A percentile compares a stretch with the other conserved stretches of the same genome.
Conservation (phyloP, 2,888 invertebrate genomes). For the Drymonia ruficornis region DNA sequence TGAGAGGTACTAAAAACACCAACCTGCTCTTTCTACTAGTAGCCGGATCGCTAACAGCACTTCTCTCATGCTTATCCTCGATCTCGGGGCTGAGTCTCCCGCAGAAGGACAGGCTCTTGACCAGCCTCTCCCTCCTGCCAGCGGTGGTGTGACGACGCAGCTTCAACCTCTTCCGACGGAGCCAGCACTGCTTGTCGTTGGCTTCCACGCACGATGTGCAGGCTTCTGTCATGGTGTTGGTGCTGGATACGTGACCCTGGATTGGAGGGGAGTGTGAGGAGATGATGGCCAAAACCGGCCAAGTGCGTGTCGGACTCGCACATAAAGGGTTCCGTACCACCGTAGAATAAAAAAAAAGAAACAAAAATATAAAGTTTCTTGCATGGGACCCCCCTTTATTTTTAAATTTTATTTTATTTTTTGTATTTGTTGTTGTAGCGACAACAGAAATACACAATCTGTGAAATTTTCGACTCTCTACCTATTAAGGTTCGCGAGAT, state of each 20-base stretch:
- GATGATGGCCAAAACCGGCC: too few relatives aligned
- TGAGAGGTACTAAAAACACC: conserved; percentile 18
- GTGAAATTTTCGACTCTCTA: too few relatives aligned
- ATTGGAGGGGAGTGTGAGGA: conserved; percentile 2
- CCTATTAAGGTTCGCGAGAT: too few relatives aligned
- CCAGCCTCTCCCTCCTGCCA: conserved; percentile 75
- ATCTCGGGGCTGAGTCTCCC: conserved; percentile 85
- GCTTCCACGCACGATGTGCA: conserved; percentile 82
- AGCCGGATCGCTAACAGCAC: conserved; percentile 87
- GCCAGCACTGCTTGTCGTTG: conserved; percentile 75
- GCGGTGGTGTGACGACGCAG: conserved; percentile 59
- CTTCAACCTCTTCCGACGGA: conserved; percentile 72
- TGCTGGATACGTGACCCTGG: conserved; percentile 81
- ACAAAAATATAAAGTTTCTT: too few relatives aligned
- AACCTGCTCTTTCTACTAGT: conserved; percentile 83
- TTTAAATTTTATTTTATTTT: too few relatives aligned
- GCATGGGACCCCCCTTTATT: too few relatives aligned
- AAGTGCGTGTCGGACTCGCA: too few relatives aligned
- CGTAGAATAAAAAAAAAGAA: too few relatives aligned
- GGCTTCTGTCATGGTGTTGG: conserved; percentile 82
- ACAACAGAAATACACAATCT: too few relatives aligned
- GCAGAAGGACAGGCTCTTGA: conserved; percentile 91
- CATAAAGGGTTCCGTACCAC: too few relatives aligned
- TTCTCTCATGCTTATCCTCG: conserved; percentile 84
- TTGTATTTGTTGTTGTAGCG: too few relatives aligned